Evolutionary conservation across 2,797 vertebrate genomes (phyloP), one percentile per base, ranked within the genome.

Genomic region (Takifugu rubripes): DNA sequence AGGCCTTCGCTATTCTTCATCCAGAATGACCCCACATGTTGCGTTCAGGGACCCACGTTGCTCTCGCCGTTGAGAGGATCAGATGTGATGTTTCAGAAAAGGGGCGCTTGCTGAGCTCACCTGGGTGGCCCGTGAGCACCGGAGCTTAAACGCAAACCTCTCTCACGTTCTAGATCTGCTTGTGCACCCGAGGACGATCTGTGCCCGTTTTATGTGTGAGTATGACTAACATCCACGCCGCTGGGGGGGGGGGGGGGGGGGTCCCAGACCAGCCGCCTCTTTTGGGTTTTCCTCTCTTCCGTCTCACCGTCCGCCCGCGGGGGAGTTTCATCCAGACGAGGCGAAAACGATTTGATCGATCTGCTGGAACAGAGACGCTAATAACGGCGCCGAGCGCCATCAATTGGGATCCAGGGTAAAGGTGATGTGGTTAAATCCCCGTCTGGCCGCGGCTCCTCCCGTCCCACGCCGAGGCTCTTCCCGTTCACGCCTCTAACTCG

Each of bases 131-230:
- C 93, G 85, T 93, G 90, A 89, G 90, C 89, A 84, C 77, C 25
- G 67, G 91, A 93, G 88, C 93, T 92, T 95, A 96, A 95, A 93
- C 79, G 72, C 61, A 91, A 92, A 90, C 90, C 92, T 96, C 83
- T 92, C 92, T 40, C 36, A 40, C 93, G 86, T 97, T 97, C 90
- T 97, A 98, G 95, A 96, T 95, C 95, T 92, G 93, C 95, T 91
- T 88, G 93, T 92, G 89, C 94, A 92, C 93, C 95, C 82, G 94
- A 93, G 91, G 95, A 95, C 87, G 94, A 95, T 91, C 90, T 92
- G 90, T 94, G 92, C 93, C 93, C 94, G 71, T 94, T 93, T 94
- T 95, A 94, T 96, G 94, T 98, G 96, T 97, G 94, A 98, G 95
- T 98, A 97, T 94, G 75, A 86, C 91, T 90, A 62, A 93, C 92